Percentiles rank a stretch among this genome's conserved stretches.
phyloP scores from a whole-genome alignment of 1,140 invertebrate species.

The Drosophila kikkawai region DNA sequence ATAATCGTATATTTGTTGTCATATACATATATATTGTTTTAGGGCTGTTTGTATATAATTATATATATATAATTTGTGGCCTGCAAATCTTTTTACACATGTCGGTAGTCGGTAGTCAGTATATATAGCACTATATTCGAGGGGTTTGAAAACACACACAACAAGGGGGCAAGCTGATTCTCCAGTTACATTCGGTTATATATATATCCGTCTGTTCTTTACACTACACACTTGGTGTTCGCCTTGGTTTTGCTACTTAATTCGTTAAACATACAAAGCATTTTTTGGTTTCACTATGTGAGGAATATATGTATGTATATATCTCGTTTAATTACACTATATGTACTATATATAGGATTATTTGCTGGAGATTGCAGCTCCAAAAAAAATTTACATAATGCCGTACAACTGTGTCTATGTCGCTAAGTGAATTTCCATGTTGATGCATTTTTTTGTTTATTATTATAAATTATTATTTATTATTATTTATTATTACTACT shows the following conservation, averaged over 20 bases:
- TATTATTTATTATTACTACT: not conserved
- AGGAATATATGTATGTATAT: conserved; percentile 38
- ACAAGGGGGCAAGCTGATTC: conserved; percentile 35
- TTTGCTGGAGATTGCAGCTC: conserved; percentile 40
- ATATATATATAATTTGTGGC: conserved; percentile 47
- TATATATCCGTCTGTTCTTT: conserved; percentile 6
- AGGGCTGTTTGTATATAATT: conserved; percentile 39
- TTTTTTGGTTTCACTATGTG: conserved; percentile 50
- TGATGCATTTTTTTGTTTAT: not conserved
- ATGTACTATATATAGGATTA: conserved; percentile 52
- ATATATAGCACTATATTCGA: conserved; percentile 42
- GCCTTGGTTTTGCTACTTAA: conserved; percentile 40
- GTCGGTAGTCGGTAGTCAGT: conserved; percentile 1
- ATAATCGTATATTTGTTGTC: conserved; percentile 61
- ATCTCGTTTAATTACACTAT: conserved; percentile 34
- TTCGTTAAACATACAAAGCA: conserved; percentile 59
- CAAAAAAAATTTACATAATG: conserved; percentile 39
- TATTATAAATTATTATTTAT: not conserved
- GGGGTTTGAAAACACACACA: conserved; percentile 38
- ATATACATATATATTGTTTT: conserved; percentile 54
- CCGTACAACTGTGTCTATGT: conserved; percentile 21
- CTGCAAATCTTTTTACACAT: conserved; percentile 56
- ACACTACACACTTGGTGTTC: conserved; percentile 58
- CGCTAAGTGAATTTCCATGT: conserved; percentile 21
- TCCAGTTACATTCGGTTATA: conserved; percentile 11